Evolutionary conservation across 2,113 vertebrate species (phyloP).

Genomic region (Pyxicephalus adspersus): DNA sequence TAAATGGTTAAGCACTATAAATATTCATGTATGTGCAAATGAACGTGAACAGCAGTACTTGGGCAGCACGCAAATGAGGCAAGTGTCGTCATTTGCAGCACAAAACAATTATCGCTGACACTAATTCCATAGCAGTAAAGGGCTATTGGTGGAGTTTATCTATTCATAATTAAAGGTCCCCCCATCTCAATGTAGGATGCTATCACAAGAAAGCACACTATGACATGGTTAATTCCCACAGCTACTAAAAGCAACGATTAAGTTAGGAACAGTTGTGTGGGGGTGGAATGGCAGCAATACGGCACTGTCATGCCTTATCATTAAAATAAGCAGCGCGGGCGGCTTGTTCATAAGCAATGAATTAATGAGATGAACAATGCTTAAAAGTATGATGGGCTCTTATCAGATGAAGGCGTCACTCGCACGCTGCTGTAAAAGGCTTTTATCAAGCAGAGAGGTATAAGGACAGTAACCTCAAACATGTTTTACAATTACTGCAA

Average conservation of each 20-base stretch:
- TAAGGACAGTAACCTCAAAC: neutral
- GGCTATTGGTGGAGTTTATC: slow-evolving; percentile 22
- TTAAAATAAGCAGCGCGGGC: slow-evolving; percentile 43
- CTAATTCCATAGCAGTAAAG: slow-evolving; percentile 51
- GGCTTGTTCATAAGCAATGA: slow-evolving; percentile 52
- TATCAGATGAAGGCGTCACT: neutral
- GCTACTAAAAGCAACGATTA: slow-evolving; percentile 62
- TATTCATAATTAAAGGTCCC: slow-evolving; percentile 28
- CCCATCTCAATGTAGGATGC: slow-evolving; percentile 42
- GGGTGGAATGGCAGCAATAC: slow-evolving; percentile 60
- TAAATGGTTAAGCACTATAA: slow-evolving; percentile 26
- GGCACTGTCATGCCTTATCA: slow-evolving; percentile 55
- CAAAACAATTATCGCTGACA: slow-evolving; percentile 48
- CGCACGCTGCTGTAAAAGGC: neutral
- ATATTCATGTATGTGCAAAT: slow-evolving; percentile 6
- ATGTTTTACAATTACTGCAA: neutral
- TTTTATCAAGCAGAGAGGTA: neutral
- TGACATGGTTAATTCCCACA: slow-evolving; percentile 56
- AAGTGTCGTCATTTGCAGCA: slow-evolving; percentile 38
- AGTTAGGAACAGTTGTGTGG: slow-evolving; percentile 54
- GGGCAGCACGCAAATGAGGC: slow-evolving; percentile 24
- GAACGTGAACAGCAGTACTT: neutral
- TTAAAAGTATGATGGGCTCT: slow-evolving; percentile 27
- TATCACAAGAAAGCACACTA: slow-evolving; percentile 53
- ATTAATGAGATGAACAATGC: slow-evolving; percentile 48